A percentile compares a stretch with the other conserved stretches of the same genome.
Evolutionary conservation across 2,113 vertebrate genomes (phyloP).

Genomic region (Caracal caracal): DNA sequence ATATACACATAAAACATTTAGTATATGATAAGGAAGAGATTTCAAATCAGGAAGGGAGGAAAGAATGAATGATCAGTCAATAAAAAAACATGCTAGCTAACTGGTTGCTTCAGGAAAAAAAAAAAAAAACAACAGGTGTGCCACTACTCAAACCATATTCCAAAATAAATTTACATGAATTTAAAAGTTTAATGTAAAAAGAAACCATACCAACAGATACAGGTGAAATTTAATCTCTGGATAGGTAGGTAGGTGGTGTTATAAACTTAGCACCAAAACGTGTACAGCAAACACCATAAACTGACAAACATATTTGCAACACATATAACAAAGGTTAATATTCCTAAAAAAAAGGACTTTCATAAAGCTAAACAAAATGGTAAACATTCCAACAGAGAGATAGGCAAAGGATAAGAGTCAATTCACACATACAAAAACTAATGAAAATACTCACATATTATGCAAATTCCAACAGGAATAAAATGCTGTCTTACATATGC

Average conservation of each 20-base stretch:
- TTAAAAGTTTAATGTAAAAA: not conserved
- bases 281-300: not conserved
- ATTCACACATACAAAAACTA: not conserved
- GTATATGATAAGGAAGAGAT: not conserved
- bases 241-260: not conserved
- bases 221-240: conserved; percentile 17
- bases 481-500: not conserved
- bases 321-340: not conserved
- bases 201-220: not conserved
- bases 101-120: not conserved
- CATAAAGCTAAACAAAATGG: not conserved
- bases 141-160: not conserved
- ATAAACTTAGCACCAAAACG: not conserved
- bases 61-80: not conserved
- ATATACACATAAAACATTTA: not conserved
- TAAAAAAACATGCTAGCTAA: not conserved
- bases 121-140: not conserved
- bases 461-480: not conserved
- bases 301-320: not conserved
- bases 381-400: not conserved
- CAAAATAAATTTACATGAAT: not conserved
- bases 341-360: not conserved
- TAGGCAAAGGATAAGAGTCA: not conserved
- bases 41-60: not conserved
- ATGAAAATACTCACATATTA: not conserved